phyloP scores from a whole-genome alignment of 1,140 invertebrate species.

The Planococcus citri region DNA sequence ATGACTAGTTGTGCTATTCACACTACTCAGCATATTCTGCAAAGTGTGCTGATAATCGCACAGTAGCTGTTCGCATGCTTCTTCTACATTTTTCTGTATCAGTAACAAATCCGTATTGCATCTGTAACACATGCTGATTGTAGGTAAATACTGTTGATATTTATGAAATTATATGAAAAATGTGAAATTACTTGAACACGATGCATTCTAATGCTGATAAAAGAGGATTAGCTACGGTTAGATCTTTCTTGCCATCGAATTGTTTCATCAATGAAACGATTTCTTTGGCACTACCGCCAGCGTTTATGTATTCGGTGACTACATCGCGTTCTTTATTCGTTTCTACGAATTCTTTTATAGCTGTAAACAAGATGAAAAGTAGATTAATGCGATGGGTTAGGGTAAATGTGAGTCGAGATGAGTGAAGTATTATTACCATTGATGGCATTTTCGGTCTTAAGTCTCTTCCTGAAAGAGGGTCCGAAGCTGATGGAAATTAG shows the following conservation, averaged over 20 bases:
- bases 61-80: conserved; percentile 3
- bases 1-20: background rate
- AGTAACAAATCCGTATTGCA: background rate
- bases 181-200: background rate
- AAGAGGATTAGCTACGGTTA: background rate
- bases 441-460: background rate
- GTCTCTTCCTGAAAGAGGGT: background rate
- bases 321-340: conserved; percentile 6
- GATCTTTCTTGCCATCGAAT: conserved; percentile 6
- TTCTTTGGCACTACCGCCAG: conserved; percentile 12
- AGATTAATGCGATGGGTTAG: background rate
- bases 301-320: background rate
- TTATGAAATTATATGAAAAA: background rate
- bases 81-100: conserved; percentile 12
- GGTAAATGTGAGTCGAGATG: background rate
- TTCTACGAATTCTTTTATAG: background rate
- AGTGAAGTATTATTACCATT: background rate
- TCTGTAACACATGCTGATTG: background rate
- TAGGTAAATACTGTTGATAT: background rate
- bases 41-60: background rate
- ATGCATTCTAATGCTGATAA: background rate
- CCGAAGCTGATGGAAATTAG: background rate
- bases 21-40: background rate
- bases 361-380: background rate
- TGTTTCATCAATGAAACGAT: background rate